phyloP scores from a whole-genome alignment of 2,888 invertebrate genomes.

The Epicampocera succincta region DNA sequence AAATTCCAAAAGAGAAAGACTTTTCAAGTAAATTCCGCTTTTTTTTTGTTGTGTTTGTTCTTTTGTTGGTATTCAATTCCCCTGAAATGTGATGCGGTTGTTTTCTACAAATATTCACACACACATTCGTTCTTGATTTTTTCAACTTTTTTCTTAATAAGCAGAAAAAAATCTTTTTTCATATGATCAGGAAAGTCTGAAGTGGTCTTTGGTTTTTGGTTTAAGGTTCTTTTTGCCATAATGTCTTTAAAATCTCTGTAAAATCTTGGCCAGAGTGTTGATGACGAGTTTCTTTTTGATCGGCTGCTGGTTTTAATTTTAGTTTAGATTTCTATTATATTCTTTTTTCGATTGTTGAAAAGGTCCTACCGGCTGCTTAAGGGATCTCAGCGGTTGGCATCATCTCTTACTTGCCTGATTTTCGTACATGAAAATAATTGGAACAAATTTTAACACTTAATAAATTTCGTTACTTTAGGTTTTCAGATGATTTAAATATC shows the following conservation, averaged over 20 bases:
- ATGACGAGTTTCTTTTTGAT: too few species aligned
- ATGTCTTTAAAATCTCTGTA: not conserved
- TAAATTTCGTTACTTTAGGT: too few species aligned
- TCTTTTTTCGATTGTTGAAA: too few species aligned
- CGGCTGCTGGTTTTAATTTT: too few species aligned
- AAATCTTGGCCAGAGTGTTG: not conserved
- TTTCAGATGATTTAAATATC: too few species aligned
- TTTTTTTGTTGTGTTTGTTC: not conserved
- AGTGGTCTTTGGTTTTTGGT: not conserved
- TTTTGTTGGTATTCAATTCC: conserved; percentile 35
- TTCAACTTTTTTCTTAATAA: not conserved
- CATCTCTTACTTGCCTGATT: too few species aligned
- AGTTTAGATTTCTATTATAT: too few species aligned
- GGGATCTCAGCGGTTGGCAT: too few species aligned
- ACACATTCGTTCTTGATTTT: conserved; percentile 1
- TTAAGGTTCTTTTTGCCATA: too few species aligned
- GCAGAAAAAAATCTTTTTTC: not conserved
- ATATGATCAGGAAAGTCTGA: conserved; percentile 7
- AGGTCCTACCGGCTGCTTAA: too few species aligned
- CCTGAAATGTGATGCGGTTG: conserved; percentile 56
- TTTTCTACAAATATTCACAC: conserved; percentile 34
- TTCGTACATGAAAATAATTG: too few species aligned
- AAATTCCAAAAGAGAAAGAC: conserved; percentile 32
- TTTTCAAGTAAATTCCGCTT: conserved; percentile 19
- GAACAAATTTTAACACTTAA: too few species aligned